Evolutionary conservation across 2,113 vertebrate genomes (phyloP).

Genomic region (Sylvia atricapilla): DNA sequence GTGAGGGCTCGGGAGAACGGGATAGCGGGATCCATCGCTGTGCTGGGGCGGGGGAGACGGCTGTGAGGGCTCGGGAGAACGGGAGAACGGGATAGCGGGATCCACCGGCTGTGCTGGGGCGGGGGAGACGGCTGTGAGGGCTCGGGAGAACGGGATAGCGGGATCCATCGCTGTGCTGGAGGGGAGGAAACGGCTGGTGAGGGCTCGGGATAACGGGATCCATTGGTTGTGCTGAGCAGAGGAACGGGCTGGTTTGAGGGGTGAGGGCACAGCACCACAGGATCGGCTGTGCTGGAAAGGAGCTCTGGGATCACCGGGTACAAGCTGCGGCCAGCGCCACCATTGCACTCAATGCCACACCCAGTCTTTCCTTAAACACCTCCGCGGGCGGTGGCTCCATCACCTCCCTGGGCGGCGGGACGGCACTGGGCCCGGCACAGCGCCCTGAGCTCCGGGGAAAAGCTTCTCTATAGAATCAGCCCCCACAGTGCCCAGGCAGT

Average conservation of each 20-base stretch:
- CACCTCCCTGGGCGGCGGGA: neutral
- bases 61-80: too few species aligned
- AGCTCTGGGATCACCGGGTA: accelerated
- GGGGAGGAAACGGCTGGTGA: too few species aligned
- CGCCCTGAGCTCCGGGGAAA: neutral
- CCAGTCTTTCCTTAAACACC: neutral
- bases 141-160: too few species aligned
- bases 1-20: neutral
- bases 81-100: too few species aligned
- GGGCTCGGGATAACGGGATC: neutral
- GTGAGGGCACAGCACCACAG: accelerated
- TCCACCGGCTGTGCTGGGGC: too few species aligned
- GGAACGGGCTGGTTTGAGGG: neutral
- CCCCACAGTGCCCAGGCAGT: neutral
- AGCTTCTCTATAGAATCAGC: neutral
- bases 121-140: too few species aligned
- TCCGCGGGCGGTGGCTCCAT: neutral
- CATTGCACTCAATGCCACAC: neutral
- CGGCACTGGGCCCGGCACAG: accelerated
- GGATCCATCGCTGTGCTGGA: too few species aligned
- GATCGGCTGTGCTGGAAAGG: accelerated
- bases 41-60: too few species aligned
- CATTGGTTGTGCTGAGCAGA: neutral
- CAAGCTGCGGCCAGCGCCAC: accelerated
- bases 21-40: too few species aligned